phyloP scores from a whole-genome alignment of 2,797 vertebrate genomes.

The Cynodonichthys magdalenae region DNA sequence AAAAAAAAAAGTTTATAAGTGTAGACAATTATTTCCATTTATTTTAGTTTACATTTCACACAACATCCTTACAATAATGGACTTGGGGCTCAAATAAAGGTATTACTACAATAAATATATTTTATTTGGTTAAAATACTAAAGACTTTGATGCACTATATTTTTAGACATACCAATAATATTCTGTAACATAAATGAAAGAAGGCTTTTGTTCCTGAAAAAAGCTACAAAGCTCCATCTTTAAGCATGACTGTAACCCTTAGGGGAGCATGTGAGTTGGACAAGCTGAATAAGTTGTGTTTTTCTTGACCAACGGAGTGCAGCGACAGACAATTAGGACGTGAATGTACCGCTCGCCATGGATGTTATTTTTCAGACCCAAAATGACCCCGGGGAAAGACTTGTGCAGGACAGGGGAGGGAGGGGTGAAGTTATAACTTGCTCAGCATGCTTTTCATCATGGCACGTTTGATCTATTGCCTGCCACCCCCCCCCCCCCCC shows the following conservation, averaged over 20 bases:
- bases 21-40: too few species aligned
- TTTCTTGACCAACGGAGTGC: constrained; percentile 62
- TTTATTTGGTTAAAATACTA: too few species aligned
- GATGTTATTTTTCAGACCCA: constrained; percentile 44
- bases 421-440: constrained; percentile 27
- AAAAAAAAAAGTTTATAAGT: too few species aligned
- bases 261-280: constrained; percentile 25
- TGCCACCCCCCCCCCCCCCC: constrained; percentile 12
- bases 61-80: too few species aligned
- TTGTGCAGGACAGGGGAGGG: constrained; percentile 14
- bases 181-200: too few species aligned
- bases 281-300: constrained; percentile 56
- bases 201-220: not conserved
- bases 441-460: constrained; percentile 53
- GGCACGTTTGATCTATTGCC: constrained; percentile 57
- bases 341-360: constrained; percentile 16
- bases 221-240: constrained; percentile 3
- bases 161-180: not conserved
- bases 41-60: too few species aligned
- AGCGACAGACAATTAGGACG: constrained; percentile 47
- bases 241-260: constrained; percentile 21
- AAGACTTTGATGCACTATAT: not conserved
- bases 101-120: too few species aligned
- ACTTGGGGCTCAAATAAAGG: too few species aligned
- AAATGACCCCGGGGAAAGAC: constrained; percentile 56